Base-by-base conservation (phyloP, 2,888 invertebrate genomes). In the Tolmerus cingulatus region DNA sequence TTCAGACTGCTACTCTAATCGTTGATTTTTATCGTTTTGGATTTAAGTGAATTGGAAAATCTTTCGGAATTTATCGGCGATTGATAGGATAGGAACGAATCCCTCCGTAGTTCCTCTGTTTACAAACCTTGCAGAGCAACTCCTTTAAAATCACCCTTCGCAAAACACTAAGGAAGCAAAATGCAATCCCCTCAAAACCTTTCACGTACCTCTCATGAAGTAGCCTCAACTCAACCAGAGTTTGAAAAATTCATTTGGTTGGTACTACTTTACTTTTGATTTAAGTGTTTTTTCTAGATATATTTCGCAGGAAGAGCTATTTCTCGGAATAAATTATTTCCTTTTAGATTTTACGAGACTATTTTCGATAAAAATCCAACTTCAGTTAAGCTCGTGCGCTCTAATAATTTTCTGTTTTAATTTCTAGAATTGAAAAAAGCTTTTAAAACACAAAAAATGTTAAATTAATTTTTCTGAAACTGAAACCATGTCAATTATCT, bases 1-100 rank as follows among this genome's bases (percentile, higher is more conserved):
- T 23, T 66, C 66, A 66, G 66, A 66, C 66, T 23, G 66, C 23
- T 19, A 12, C 23, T 19, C 40, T 78, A 78, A 40, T 34, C 23
- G n/a, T 40, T 40, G 78, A 78, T 40, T 78, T 78, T 78, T 78
- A 78, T 78, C 78, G 78, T 78, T 43, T 23, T 46, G n/a, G 78
- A 78, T 23, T 78, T 78, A 78, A 78, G 78, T 78, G 78, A 78
- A 78, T 40, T 43, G 40, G 78, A 78, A 78, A 78, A 19, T 43
- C 43, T 78, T 40, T 43, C 14, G 43, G 40, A 43, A 78, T 78
- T 78, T 78, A 78, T 78, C 43, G 9, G 5, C 43, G 7, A 78
- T 78, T 43, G 37, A 78, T 16, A 43, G 23, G 9, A 66, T 40
- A 7, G 12, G 40, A 40, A 40, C 40, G 12, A 40, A 40, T 40